A percentile compares a stretch with the other conserved stretches of the same genome.
Conservation (phyloP, 2,113 vertebrate genomes). For the Otus sunia region DNA sequence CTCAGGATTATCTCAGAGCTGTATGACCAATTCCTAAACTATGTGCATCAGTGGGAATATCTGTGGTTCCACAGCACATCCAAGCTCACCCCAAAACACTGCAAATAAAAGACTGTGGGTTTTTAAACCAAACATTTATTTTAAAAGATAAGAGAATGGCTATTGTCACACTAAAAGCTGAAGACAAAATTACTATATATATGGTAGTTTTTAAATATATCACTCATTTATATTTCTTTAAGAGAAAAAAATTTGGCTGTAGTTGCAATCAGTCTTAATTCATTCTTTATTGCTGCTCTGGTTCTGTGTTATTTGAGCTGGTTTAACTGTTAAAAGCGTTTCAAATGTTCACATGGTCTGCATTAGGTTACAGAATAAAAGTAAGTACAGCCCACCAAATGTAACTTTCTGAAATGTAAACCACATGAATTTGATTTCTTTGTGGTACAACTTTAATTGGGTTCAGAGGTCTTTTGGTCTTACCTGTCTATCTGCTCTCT, state of each 20-base stretch:
- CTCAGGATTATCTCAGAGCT: not conserved
- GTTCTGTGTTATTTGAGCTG: slow-evolving; percentile 85
- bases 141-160: slow-evolving; percentile 62
- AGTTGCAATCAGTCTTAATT: slow-evolving; percentile 83
- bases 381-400: slow-evolving; percentile 82
- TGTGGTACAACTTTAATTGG: slow-evolving; percentile 82
- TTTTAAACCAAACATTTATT: slow-evolving; percentile 64
- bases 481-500: slow-evolving; percentile 80
- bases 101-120: slow-evolving; percentile 11
- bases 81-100: not conserved
- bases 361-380: slow-evolving; percentile 86
- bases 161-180: slow-evolving; percentile 47
- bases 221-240: slow-evolving; percentile 63
- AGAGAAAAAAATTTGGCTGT: slow-evolving; percentile 68
- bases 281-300: slow-evolving; percentile 85
- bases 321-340: slow-evolving; percentile 83
- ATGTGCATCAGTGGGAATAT: not conserved
- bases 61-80: slow-evolving; percentile 16
- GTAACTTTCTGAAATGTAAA: slow-evolving; percentile 83
- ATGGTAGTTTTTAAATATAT: slow-evolving; percentile 21
- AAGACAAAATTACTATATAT: slow-evolving; percentile 36
- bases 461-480: slow-evolving; percentile 79
- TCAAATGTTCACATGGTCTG: slow-evolving; percentile 85
- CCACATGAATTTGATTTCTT: slow-evolving; percentile 86
- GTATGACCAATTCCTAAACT: slow-evolving; percentile 9